Evolutionary conservation across 2,888 invertebrate genomes (phyloP).

Genomic region (Nineta flava): DNA sequence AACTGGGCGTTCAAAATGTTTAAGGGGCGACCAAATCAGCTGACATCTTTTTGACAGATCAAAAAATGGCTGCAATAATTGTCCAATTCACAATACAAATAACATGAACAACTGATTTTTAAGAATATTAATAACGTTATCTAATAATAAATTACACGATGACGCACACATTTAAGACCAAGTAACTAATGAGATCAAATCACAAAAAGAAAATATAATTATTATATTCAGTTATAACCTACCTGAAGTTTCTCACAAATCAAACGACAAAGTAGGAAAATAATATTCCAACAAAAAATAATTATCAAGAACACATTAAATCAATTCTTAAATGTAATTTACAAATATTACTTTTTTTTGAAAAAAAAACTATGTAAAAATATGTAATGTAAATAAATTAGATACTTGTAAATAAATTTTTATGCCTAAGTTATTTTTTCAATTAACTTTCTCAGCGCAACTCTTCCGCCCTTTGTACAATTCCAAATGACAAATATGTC

Average conservation of each 20-base stretch:
- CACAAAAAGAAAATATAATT: not conserved
- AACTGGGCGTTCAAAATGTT: not conserved
- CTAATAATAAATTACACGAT: not conserved
- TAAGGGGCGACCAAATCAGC: slow-evolving; percentile 5
- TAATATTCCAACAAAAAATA: not conserved
- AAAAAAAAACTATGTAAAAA: too few relatives aligned
- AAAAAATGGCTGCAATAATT: slow-evolving; percentile 4
- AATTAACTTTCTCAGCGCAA: slow-evolving; percentile 2
- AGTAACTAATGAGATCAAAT: not conserved
- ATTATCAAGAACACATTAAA: not conserved
- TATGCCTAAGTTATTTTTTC: not conserved
- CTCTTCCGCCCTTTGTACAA: slow-evolving; percentile 8
- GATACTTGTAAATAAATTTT: too few relatives aligned
- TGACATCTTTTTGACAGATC: slow-evolving; percentile 8
- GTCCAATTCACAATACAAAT: not conserved
- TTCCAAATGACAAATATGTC: slow-evolving; percentile 6
- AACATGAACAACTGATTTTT: not conserved
- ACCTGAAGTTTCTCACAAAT: slow-evolving; percentile 16
- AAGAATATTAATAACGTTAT: not conserved
- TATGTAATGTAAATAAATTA: too few relatives aligned
- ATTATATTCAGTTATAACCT: slow-evolving; percentile 20
- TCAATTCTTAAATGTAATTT: too few relatives aligned
- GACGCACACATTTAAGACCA: not conserved
- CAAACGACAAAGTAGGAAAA: not conserved
- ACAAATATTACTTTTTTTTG: too few relatives aligned